phyloP scores from a whole-genome alignment of 2,113 vertebrate genomes.

The Cisticola juncidis region DNA sequence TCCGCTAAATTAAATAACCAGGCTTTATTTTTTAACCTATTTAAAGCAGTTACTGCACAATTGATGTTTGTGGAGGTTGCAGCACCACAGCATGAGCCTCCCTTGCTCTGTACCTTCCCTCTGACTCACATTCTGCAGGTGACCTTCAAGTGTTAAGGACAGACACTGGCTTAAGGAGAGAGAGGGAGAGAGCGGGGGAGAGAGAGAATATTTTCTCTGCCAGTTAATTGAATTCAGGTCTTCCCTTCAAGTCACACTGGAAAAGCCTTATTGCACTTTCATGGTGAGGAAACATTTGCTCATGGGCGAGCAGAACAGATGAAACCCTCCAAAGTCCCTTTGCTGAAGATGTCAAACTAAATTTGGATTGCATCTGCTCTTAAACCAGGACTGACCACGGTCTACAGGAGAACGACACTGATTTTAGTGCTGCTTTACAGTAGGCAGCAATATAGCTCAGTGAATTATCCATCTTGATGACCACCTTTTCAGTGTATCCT shows the following conservation, averaged over 20 bases:
- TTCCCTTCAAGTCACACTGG: conserved; percentile 1
- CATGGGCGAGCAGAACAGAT: background rate
- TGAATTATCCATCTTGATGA: background rate
- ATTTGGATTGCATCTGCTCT: background rate
- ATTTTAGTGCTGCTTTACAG: background rate
- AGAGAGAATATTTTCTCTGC: conserved; percentile 27
- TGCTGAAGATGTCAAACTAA: conserved; percentile 1
- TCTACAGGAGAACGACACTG: background rate
- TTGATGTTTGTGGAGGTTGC: conserved; percentile 22
- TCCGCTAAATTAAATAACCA: conserved; percentile 34
- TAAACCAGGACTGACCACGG: background rate
- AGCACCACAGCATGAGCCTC: background rate
- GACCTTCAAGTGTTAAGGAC: conserved; percentile 47
- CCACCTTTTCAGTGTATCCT: background rate
- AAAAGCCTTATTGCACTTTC: conserved; percentile 27
- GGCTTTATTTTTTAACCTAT: conserved; percentile 57
- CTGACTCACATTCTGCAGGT: background rate
- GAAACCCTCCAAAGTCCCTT: background rate
- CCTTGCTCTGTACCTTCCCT: background rate
- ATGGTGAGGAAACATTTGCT: background rate
- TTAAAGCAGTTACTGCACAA: conserved; percentile 14
- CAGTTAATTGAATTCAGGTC: conserved; percentile 46
- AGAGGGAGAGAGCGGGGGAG: background rate
- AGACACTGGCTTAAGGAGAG: background rate
- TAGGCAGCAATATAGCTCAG: background rate